Evolutionary conservation across 2,113 vertebrate genomes (phyloP).

Genomic region (Nycticorax nycticorax): DNA sequence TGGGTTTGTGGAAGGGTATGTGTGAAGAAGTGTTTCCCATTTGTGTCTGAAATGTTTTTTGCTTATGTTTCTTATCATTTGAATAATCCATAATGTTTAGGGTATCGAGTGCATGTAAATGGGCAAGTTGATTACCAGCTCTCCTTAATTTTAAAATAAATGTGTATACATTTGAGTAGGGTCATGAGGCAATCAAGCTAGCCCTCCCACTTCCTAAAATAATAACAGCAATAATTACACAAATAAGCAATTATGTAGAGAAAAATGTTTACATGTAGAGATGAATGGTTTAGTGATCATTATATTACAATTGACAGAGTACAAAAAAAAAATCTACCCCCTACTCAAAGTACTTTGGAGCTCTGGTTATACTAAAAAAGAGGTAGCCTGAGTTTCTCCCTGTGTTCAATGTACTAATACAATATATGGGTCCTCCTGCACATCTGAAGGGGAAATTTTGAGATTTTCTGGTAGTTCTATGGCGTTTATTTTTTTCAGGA

Average conservation of each 20-base stretch:
- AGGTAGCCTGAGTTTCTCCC: background rate
- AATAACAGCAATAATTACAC: background rate
- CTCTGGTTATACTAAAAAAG: background rate
- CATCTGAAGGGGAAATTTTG: background rate
- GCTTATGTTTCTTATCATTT: background rate
- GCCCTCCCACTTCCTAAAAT: background rate
- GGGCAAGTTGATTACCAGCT: background rate
- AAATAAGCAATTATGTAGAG: background rate
- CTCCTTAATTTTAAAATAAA: background rate
- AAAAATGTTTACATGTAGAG: background rate
- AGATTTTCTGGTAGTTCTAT: background rate
- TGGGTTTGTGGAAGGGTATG: background rate
- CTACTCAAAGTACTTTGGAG: background rate
- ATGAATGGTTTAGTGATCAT: background rate
- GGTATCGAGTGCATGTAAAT: background rate
- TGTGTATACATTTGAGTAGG: background rate
- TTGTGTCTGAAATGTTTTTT: background rate
- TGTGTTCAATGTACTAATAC: background rate
- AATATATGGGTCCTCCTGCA: background rate
- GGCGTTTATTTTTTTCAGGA: background rate
- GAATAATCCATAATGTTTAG: background rate
- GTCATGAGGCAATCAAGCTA: background rate
- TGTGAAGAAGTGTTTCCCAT: background rate
- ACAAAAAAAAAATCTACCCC: background rate
- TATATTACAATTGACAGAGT: background rate